Base-by-base conservation (phyloP, 2,888 invertebrate species). In the Molanna angustata region DNA sequence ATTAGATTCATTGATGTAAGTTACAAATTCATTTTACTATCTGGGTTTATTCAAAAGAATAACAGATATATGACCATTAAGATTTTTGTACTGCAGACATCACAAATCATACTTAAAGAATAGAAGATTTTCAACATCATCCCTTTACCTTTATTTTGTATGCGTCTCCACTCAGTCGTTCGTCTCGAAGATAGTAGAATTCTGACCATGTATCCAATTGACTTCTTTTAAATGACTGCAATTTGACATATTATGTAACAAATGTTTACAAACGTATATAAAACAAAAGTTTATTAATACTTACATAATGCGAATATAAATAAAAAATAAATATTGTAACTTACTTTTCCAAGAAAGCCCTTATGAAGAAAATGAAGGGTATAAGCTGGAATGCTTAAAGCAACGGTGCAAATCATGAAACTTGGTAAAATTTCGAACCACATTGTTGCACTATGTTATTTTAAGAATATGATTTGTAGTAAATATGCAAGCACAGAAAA, bases 351-450 rank as follows among this genome's bases (percentile, higher is more conserved):
- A 57, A 82, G 56, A 4, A 67, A 62, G 57, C 81, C 64, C 66
- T 84, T 83, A 67, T 85, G 80, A 57, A 83, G 60, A 62, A 82
- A 80, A 65, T 84, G 84, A 35, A 81, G 73, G 2, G 76, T 76
- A 68, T 76, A 80, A 59, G 81, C 80, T 11, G 86, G 86, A 27
- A 78, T 54, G n/a, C 73, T 67, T 60, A 80, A 60, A 2, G 70
- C 72, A 9, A 65, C 72, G 20, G 69, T 62, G 50, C 80, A 76
- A 56, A 80, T 79, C 4, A 66, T 71, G 31, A 73, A 71, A 50
- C 74, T 67, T 37, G 81, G 80, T 62, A 81, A 59, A 65, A 80
- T 74, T 75, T 82, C 81, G 63, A 73, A 80, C 82, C 81, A 82
- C 81, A 82, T 82, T 63, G 62, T n/a, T n/a, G n/a, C n/a, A n/a